A percentile compares a stretch with the other conserved stretches of the same genome.
Evolutionary conservation across 2,888 invertebrate genomes (phyloP).

Genomic region (Orthosia cruda): DNA sequence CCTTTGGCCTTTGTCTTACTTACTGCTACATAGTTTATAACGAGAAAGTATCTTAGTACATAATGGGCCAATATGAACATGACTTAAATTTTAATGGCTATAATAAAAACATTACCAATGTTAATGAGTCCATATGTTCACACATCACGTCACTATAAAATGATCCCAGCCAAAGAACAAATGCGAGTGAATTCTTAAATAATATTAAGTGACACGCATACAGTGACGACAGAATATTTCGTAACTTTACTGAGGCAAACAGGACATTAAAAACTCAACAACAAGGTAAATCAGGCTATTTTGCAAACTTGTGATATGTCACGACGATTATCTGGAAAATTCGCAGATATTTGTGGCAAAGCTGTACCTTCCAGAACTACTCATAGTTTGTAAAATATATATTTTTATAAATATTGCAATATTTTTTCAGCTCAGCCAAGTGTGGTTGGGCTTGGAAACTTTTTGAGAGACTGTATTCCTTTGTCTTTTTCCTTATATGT

Average conservation of each 20-base stretch:
- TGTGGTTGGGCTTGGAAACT: too few relatives aligned
- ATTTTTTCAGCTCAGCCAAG: too few relatives aligned
- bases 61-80: slow-evolving; percentile 30
- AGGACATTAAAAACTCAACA: slow-evolving; percentile 35
- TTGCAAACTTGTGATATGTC: slow-evolving; percentile 18
- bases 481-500: too few relatives aligned
- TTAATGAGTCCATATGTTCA: slow-evolving; percentile 56
- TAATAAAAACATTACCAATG: slow-evolving; percentile 37
- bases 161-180: slow-evolving; percentile 40
- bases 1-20: neutral
- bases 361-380: too few relatives aligned
- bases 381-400: too few relatives aligned
- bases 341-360: slow-evolving; percentile 2
- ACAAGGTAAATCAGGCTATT: slow-evolving; percentile 43
- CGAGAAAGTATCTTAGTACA: slow-evolving; percentile 42
- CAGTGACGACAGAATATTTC: slow-evolving; percentile 45
- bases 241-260: slow-evolving; percentile 30
- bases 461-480: too few relatives aligned
- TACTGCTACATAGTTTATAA: slow-evolving; percentile 15
- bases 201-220: slow-evolving; percentile 47
- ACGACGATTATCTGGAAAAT: slow-evolving; percentile 11
- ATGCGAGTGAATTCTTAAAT: slow-evolving; percentile 61
- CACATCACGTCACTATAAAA: slow-evolving; percentile 51
- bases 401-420: too few relatives aligned
- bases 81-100: slow-evolving; percentile 36